These are phyloP conservation scores for Fragum whitleyi DNA, from an alignment of 2,888 invertebrate genomes.

Conservation along the genomic window DNA sequence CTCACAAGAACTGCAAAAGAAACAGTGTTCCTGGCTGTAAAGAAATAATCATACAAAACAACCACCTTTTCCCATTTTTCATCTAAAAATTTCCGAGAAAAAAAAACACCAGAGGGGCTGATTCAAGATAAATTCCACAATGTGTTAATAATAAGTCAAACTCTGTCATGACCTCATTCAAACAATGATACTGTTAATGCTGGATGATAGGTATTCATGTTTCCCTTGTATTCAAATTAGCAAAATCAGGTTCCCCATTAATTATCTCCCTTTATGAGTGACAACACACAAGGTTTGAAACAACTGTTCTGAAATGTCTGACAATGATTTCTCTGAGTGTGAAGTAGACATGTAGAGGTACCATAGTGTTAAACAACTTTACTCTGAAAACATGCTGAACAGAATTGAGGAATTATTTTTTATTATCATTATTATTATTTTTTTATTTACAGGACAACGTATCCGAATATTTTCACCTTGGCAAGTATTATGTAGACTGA, in stretches of 20 bases:
- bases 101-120: not conserved
- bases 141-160: conserved; percentile 46
- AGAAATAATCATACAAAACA: not conserved
- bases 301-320: conserved; percentile 41
- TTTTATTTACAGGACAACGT: no score
- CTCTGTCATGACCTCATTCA: conserved; percentile 41
- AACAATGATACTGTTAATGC: conserved; percentile 46
- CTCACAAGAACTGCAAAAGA: no score
- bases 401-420: no score
- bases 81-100: not conserved
- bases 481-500: no score
- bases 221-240: conserved; percentile 61
- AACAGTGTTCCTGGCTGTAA: no score
- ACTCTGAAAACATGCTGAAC: no score
- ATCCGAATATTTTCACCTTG: no score
- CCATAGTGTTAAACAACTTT: no score
- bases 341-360: no score
- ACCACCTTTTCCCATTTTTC: conserved; percentile 10
- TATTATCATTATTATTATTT: no score
- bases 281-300: conserved; percentile 44
- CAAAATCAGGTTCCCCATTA: conserved; percentile 55
- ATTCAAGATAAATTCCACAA: conserved; percentile 15
- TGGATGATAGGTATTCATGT: conserved; percentile 51
- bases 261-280: conserved; percentile 61
- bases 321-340: not conserved